Evolutionary conservation across 64 coral and sea anemone genomes (phyloP), one percentile per base, ranked within the genome.

Genomic region (Stylophora pistillata): DNA sequence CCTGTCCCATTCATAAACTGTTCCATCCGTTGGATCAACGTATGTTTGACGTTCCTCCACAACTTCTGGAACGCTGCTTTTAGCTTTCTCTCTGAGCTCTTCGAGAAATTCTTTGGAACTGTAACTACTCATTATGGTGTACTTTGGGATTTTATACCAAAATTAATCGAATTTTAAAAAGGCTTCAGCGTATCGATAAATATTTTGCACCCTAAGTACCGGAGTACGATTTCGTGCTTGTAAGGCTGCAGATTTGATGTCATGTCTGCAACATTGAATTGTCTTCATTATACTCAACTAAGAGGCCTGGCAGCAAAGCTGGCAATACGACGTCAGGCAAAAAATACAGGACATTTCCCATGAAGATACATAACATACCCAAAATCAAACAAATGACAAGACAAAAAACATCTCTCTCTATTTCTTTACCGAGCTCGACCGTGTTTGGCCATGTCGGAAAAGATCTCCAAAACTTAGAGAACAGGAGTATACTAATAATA

Each of bases 1-100:
- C 16, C 16, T 11, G 73, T 94, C 88, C 93, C 93, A 94, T 74
- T 94, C 88, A 87, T 90, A 94, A n/a, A 72, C 80, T 30, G 88
- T 86, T 26, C 82, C 88, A 94, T 94, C 93, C 17, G 65, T 30
- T 52, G 88, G 88, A 72, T 90, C 93, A 31, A 69, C 68, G n/a
- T 79, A 94, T 0, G 88, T 78, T 37, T 41, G 34, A 15, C 53
- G 34, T 54, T 68, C 37, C 58, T 76, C 82, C 23, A 32, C 27
- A 5, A 9, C 80, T 9, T 59, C 21, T 54, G 32, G 47, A 77
- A 52, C 68, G 29, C 56, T 75, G 21, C 15, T 18, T 9, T 53
- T 63, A 20, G 89, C 89, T n/a, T 91, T 81, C 18, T 73, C 84
- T 77, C 78, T 91, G 16, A 91, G 89, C 59, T 91, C 89, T 70